phyloP scores from a whole-genome alignment of 1,140 invertebrate species.

The Papilio xuthus region DNA sequence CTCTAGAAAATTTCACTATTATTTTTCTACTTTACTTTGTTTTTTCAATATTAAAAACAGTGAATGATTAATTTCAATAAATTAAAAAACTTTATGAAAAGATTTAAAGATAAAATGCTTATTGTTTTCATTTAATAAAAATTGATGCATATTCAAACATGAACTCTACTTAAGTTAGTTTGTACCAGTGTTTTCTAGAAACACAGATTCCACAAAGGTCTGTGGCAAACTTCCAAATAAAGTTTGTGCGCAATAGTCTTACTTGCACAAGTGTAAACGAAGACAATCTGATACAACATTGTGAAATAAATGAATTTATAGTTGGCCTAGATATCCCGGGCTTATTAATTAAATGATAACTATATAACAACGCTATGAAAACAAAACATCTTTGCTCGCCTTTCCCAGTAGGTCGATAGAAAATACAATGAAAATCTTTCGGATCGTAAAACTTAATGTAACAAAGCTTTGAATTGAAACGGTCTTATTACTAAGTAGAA shows the following conservation, averaged over 20 bases:
- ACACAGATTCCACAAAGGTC: conserved; percentile 1
- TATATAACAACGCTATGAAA: neutral
- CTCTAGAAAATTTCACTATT: neutral
- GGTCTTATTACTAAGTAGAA: too few species aligned
- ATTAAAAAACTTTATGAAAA: too few species aligned
- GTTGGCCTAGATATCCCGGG: neutral
- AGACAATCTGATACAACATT: neutral
- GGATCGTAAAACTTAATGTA: neutral
- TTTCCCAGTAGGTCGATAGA: neutral
- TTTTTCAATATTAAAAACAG: too few species aligned
- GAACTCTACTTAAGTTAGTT: neutral
- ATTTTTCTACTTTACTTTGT: neutral
- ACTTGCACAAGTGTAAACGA: conserved; percentile 13
- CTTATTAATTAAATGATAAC: neutral
- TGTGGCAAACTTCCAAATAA: neutral
- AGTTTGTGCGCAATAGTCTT: conserved; percentile 7
- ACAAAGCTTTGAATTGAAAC: neutral
- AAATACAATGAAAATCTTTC: neutral
- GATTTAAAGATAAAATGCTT: too few species aligned
- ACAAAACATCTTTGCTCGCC: neutral
- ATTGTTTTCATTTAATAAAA: neutral
- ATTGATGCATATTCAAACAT: neutral
- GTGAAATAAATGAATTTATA: neutral
- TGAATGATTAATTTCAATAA: too few species aligned
- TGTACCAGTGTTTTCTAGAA: neutral